These are phyloP conservation scores for Anthoscopus minutus DNA, from an alignment of 2,113 vertebrate species.

Conservation along the genomic window DNA sequence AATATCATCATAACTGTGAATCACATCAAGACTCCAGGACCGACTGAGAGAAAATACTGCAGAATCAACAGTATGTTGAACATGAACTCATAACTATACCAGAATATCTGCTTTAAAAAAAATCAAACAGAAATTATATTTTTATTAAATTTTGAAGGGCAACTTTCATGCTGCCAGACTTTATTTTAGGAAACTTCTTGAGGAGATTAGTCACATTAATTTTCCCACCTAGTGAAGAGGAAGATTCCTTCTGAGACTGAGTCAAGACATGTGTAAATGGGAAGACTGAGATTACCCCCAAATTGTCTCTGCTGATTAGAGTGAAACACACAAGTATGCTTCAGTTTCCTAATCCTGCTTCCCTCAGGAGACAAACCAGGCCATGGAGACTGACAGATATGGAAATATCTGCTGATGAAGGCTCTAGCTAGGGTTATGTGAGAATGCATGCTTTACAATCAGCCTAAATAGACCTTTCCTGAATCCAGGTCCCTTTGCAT, in stretches of 20 bases:
- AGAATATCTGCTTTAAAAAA: not conserved
- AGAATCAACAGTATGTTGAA: not conserved
- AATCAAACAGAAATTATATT: not conserved
- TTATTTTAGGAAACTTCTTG: not conserved
- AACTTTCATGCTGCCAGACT: not conserved
- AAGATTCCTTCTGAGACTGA: not conserved
- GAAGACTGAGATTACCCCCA: not conserved
- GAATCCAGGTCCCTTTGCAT: fast-evolving
- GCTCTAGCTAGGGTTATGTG: not conserved
- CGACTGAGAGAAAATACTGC: not conserved
- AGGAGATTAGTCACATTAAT: not conserved
- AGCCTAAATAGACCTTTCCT: not conserved
- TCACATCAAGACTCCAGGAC: not conserved
- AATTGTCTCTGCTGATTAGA: not conserved
- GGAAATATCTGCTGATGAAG: not conserved
- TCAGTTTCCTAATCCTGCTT: not conserved
- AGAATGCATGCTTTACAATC: not conserved
- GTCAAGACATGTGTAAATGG: not conserved
- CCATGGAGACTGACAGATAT: not conserved
- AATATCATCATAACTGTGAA: not conserved
- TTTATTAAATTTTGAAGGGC: not conserved
- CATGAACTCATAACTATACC: not conserved
- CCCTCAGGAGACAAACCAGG: not conserved
- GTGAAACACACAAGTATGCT: not conserved
- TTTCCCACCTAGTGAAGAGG: not conserved